phyloP scores from a whole-genome alignment of 2,888 invertebrate genomes.

The Alloscopus bannaensis region DNA sequence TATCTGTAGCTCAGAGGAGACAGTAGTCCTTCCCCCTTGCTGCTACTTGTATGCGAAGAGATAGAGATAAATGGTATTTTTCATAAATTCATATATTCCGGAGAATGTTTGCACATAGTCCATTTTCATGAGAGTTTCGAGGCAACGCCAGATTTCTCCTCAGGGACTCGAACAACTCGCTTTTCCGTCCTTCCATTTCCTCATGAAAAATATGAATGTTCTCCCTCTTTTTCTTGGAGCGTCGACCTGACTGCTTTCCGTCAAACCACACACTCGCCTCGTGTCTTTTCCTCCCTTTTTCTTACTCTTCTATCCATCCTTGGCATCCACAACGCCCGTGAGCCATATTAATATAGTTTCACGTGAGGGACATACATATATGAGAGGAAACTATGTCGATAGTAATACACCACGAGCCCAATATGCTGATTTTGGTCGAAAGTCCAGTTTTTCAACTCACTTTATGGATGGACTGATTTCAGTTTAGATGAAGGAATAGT shows the following conservation, averaged over 20 bases:
- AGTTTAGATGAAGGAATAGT: not conserved
- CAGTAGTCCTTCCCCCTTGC: too few relatives aligned
- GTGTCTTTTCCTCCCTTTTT: too few relatives aligned
- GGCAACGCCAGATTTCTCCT: slow-evolving; percentile 46
- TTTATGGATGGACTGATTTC: slow-evolving; percentile 23
- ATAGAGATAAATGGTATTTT: too few relatives aligned
- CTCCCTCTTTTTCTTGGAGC: not conserved
- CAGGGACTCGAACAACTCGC: slow-evolving; percentile 34
- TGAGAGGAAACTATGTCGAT: not conserved
- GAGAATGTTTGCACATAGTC: slow-evolving; percentile 59
- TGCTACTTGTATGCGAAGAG: too few relatives aligned
- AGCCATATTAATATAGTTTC: not conserved
- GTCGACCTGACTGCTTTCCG: too few relatives aligned
- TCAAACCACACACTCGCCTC: too few relatives aligned
- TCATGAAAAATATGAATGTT: slow-evolving; percentile 16
- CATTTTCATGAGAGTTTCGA: slow-evolving; percentile 46
- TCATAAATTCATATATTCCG: slow-evolving; percentile 62
- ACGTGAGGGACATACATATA: too few relatives aligned
- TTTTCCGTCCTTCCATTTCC: not conserved
- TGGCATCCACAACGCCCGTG: not conserved
- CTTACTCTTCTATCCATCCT: too few relatives aligned
- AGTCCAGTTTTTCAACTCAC: slow-evolving; percentile 4
- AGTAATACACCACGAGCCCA: too few relatives aligned
- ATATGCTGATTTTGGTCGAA: too few relatives aligned
- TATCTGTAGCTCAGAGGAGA: too few relatives aligned